Conservation (phyloP, 2,113 vertebrate genomes). For the Bambusicola thoracicus region DNA sequence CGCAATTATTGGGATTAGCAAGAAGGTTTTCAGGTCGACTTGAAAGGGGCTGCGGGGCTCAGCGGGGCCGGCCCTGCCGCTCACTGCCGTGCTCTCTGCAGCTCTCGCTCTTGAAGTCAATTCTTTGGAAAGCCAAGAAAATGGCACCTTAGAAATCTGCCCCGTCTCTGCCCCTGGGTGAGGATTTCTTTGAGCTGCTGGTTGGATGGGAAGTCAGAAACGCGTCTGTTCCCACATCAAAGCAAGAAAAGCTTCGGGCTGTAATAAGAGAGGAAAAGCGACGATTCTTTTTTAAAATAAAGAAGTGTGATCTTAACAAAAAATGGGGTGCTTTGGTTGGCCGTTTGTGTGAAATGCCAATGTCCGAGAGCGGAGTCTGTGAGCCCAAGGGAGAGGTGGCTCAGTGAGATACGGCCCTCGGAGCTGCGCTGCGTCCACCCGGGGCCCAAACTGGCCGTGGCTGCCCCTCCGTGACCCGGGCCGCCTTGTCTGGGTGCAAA, state of each 20-base stretch:
- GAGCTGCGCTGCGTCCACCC: no score
- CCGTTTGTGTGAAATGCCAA: neutral
- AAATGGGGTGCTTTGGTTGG: neutral
- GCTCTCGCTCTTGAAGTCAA: neutral
- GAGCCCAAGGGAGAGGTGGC: neutral
- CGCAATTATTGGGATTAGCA: constrained; percentile 70
- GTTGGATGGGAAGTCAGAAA: neutral
- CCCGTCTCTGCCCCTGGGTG: neutral
- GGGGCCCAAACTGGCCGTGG: no score
- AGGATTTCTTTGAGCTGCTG: neutral
- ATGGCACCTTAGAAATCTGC: neutral
- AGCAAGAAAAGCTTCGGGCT: neutral
- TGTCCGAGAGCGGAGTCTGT: neutral
- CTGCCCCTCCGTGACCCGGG: no score
- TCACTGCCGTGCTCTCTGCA: constrained; percentile 26
- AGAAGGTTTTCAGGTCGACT: constrained; percentile 50
- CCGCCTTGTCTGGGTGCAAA: no score
- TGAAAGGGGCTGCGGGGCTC: constrained; percentile 12
- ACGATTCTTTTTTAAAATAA: neutral
- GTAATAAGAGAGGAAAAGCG: neutral
- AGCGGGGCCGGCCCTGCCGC: neutral
- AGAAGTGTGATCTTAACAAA: neutral
- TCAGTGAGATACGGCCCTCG: neutral
- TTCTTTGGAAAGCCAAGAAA: constrained; percentile 33
- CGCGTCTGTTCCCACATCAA: neutral